phyloP scores from a whole-genome alignment of 2,888 invertebrate species.

The Drosophila robusta region DNA sequence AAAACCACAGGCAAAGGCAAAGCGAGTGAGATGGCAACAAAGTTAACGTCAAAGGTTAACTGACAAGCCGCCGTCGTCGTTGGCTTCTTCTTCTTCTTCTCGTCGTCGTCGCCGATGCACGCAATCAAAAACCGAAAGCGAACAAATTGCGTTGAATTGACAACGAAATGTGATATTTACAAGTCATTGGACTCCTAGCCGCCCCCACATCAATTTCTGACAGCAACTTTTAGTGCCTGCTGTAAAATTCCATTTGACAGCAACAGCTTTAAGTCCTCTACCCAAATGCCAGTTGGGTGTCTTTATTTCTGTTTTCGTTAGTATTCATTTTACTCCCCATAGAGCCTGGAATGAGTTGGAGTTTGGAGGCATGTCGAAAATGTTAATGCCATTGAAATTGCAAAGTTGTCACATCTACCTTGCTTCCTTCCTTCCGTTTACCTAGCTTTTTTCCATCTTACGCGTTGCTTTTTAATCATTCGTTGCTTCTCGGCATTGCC shows the following conservation, averaged over 20 bases:
- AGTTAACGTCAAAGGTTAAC: conserved; percentile 45
- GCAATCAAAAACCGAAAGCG: conserved; percentile 41
- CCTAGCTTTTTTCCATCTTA: too few species aligned
- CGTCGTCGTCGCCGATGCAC: conserved; percentile 17
- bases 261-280: conserved; percentile 45
- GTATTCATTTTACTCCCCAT: conserved; percentile 13
- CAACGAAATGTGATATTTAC: conserved; percentile 48
- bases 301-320: conserved; percentile 14
- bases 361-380: conserved; percentile 8
- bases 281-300: conserved; percentile 32
- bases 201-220: conserved; percentile 1
- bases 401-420: not conserved
- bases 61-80: conserved; percentile 27
- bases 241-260: conserved; percentile 67
- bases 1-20: conserved; percentile 8
- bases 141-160: conserved; percentile 59
- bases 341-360: conserved; percentile 44
- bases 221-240: conserved; percentile 33
- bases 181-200: conserved; percentile 36
- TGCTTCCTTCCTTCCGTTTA: not conserved
- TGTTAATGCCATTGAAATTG: conserved; percentile 26
- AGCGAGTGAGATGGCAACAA: not conserved
- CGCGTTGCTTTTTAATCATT: too few species aligned
- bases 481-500: too few species aligned
- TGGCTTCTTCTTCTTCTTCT: conserved; percentile 13